Base-by-base conservation (phyloP, 2,888 invertebrate species). In the Hybos culiciformis region DNA sequence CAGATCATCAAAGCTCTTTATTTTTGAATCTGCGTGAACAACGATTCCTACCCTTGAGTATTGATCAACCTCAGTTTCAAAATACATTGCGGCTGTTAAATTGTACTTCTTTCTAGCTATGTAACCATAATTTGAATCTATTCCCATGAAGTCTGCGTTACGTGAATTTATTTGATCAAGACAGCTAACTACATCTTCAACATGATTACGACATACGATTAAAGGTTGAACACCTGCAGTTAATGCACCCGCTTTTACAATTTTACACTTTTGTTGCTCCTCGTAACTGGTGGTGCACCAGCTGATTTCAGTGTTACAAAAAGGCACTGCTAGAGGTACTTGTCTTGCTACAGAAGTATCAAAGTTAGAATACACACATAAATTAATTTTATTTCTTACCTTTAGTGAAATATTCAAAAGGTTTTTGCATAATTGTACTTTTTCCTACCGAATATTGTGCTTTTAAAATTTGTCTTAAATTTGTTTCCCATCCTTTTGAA, bases 61-160 rank as follows among this genome's bases (percentile, higher is more conserved):
- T 11, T 68, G 62, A 1, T 54, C 57, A 1, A 61, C 60, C 1
- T 62, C 56, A 38, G 75, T 78, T 60, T 79, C 77, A 0, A 75
- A 70, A 54, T 75, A 69, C 48, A 77, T 69, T 26, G 77, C 65
- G 1, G 77, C 67, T 0, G 70, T 60, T 32, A 80, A 61, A 21
- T 68, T 66, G 62, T 68, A 75, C 49, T 19, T 36, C 21, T 19
- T 67, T 57, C 77, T 70, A 1, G 77, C 77, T 18, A 78, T 53
- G 49, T 71, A 75, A 44, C 79, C 79, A 46, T 74, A 76, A 54
- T 78, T 75, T 0, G 78, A 73, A 15, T 76, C 74, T 4, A 74
- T 67, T 0, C 73, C 70, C 11, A 76, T 70, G 48, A 80, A 69
- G 51, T 80, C 79, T 0, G 74, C 70, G 5, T 62, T 55, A 3